phyloP scores from a whole-genome alignment of 30 jellyfish, hydroid and myxozoan genomes.

The Hydractinia echinata region DNA sequence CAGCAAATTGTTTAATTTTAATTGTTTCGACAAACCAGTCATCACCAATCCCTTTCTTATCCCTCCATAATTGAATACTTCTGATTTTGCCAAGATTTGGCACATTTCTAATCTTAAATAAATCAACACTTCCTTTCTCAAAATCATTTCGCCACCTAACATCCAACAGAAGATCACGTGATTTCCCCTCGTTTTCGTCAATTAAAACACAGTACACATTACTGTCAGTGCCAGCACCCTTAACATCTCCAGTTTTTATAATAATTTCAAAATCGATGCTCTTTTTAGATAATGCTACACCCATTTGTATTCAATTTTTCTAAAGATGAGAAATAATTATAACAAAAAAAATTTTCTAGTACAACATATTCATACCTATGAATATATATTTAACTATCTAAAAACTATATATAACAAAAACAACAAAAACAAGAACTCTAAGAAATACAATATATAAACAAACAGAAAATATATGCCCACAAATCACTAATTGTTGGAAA shows the following conservation, averaged over 20 bases:
- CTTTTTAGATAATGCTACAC: slow-evolving; percentile 51
- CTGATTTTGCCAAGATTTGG: slow-evolving; percentile 51
- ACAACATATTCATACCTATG: no score
- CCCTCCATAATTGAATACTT: slow-evolving; percentile 73
- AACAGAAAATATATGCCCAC: no score
- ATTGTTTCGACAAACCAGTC: slow-evolving; percentile 93
- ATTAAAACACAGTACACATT: slow-evolving; percentile 69
- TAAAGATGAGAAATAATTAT: not conserved
- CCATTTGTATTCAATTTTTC: slow-evolving; percentile 37
- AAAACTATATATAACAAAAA: no score
- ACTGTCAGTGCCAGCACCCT: slow-evolving; percentile 94
- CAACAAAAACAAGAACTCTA: no score
- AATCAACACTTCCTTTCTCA: slow-evolving; percentile 80
- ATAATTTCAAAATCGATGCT: slow-evolving; percentile 63
- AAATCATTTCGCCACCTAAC: slow-evolving; percentile 86
- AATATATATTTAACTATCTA: no score
- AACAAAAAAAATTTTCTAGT: not conserved
- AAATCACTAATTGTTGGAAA: no score
- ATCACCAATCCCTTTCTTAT: slow-evolving; percentile 67
- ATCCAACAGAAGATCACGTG: slow-evolving; percentile 66
- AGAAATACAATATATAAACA: no score
- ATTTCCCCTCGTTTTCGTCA: slow-evolving; percentile 58
- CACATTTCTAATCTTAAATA: slow-evolving; percentile 53
- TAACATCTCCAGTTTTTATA: slow-evolving; percentile 90
- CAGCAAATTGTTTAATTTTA: slow-evolving; percentile 36